Percentiles rank a stretch among this genome's conserved stretches.
phyloP scores from a whole-genome alignment of 2,797 vertebrate genomes.

The Xiphophorus birchmanni region DNA sequence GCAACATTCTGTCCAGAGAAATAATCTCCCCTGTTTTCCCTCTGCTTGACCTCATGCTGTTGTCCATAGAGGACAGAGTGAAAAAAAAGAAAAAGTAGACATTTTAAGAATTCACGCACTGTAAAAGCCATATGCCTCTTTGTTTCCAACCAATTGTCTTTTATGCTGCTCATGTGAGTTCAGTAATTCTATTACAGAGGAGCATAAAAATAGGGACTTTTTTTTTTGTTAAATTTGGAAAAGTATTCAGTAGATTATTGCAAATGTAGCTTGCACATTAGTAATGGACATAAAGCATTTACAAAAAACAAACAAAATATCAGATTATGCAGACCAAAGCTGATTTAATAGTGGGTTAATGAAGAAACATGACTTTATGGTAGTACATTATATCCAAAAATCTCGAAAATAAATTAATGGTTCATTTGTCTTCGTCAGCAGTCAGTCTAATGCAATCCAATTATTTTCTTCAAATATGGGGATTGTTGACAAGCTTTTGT shows the following conservation, averaged over 20 bases:
- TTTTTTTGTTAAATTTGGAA: not conserved
- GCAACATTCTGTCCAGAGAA: not conserved
- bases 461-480: not conserved
- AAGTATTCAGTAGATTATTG: not conserved
- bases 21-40: no score
- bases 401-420: not conserved
- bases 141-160: not conserved
- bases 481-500: not conserved
- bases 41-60: not conserved
- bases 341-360: not conserved
- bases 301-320: not conserved
- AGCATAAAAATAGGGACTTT: not conserved
- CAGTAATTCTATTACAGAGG: not conserved
- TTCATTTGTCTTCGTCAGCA: no score
- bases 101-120: not conserved
- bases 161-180: not conserved
- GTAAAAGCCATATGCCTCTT: not conserved
- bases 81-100: not conserved
- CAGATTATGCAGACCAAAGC: not conserved
- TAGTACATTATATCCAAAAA: not conserved
- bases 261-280: not conserved
- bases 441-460: not conserved
- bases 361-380: not conserved
- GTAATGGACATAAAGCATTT: not conserved
- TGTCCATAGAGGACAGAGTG: not conserved